Base-by-base conservation (phyloP, 2,888 invertebrate genomes). In the Orthosia gothica region DNA sequence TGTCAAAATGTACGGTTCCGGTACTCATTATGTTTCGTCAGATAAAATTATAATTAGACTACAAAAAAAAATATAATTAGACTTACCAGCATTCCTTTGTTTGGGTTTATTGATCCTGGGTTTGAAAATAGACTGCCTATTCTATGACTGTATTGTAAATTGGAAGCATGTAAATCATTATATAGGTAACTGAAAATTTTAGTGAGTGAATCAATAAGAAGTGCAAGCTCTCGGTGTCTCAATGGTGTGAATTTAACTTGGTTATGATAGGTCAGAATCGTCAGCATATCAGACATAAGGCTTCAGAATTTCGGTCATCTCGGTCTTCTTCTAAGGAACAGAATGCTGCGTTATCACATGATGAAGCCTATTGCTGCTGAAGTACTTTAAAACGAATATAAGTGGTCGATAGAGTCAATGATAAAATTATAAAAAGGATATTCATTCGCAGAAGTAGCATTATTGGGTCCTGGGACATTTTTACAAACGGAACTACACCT, bases 21-120 rank as follows among this genome's bases (percentile, higher is more conserved):
- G 16, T 50, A 18, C 26, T 61, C 40, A 82, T 72, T 67, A 67
- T 45, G 20, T 66, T 52, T 64, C 47, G 20, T 40, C 32, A n/a
- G 18, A 67, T 52, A 20, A 59, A 77, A 57, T 40, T 16, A 13
- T 57, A 67, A 67, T 54, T 61, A 67, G 20, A 23, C 26, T 40
- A 40, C 40, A 4, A 40, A 40, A 40, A 40, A 20, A 66, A 72
- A 52, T 16, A 13, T 57, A 67, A 67, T 54, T 61, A 67, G 20
- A 23, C 26, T 40, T 69, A 57, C 45, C 61, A 68, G 23, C 11
- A 55, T 74, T 54, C 64, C 0, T 69, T 81, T 81, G 75, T 81
- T n/a, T 20, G 11, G 68, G 68, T 69, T 66, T 62, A 54, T 57
- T 66, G 50, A 66, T 20, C n/a, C 2, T 5, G 5, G 5, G 5